Percentiles rank a stretch among this genome's conserved stretches.
Evolutionary conservation across 2,888 invertebrate genomes (phyloP).

Genomic region (Eupithecia vulgata): DNA sequence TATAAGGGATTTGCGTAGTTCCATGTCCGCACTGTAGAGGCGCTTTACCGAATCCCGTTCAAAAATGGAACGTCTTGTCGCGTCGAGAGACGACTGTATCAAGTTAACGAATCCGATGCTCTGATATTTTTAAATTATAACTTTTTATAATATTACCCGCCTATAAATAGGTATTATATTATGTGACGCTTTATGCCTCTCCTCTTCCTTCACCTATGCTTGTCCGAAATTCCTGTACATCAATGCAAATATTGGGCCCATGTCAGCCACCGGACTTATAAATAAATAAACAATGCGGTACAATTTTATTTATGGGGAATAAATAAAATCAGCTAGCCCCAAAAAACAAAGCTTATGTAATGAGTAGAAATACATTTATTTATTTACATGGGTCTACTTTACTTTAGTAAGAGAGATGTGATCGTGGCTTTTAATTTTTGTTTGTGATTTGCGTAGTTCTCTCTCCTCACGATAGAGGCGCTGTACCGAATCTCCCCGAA

Average conservation of each 20-base stretch:
- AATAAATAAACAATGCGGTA: neutral
- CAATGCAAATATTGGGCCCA: neutral
- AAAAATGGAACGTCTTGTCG: neutral
- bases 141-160: no score
- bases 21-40: neutral
- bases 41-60: neutral
- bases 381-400: no score
- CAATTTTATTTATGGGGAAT: neutral
- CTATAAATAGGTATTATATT: no score
- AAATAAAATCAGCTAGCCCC: neutral
- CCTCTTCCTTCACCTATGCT: neutral
- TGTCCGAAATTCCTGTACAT: neutral
- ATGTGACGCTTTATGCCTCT: neutral
- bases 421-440: no score
- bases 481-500: no score
- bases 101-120: neutral
- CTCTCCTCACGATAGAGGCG: no score
- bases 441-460: no score
- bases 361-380: neutral
- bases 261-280: neutral
- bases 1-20: neutral
- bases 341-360: neutral
- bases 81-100: neutral
- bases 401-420: no score
- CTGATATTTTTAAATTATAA: no score